These are phyloP conservation scores for Ptychobarbus kaznakovi DNA, from an alignment of 2,797 vertebrate species.

Conservation along the genomic window DNA sequence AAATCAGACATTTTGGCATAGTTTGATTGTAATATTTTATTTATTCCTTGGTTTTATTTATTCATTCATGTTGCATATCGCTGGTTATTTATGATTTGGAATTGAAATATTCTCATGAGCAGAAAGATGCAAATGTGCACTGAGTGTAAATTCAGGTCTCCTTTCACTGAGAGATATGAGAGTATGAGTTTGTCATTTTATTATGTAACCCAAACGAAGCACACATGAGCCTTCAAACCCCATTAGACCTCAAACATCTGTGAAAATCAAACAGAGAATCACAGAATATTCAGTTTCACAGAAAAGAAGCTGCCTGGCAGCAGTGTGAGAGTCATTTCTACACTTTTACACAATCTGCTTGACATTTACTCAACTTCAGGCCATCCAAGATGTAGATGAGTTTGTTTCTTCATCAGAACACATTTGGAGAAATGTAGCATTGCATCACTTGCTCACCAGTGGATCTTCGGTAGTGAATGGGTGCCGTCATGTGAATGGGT, in stretches of 20 bases:
- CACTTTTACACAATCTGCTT: neutral
- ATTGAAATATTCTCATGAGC: neutral
- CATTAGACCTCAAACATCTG: neutral
- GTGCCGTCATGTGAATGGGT: neutral
- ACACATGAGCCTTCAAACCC: neutral
- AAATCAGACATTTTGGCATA: neutral
- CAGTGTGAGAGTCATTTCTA: neutral
- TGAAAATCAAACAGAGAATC: neutral
- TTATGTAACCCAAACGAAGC: neutral
- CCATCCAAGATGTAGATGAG: neutral
- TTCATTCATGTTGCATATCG: neutral
- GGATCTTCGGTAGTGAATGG: neutral
- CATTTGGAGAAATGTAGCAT: neutral
- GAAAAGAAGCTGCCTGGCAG: neutral
- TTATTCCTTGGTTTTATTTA: neutral
- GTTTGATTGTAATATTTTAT: neutral
- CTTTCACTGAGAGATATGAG: neutral
- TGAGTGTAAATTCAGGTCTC: neutral
- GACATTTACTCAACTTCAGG: neutral
- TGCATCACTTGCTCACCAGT: neutral
- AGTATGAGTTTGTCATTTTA: neutral
- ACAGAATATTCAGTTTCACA: neutral
- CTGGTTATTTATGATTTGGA: too few species aligned
- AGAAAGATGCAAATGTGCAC: neutral
- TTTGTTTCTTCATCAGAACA: neutral